A percentile compares a stretch with the other conserved stretches of the same genome.
These are phyloP conservation scores for Gonioctena quinquepunctata DNA, from an alignment of 1,140 invertebrate genomes.

Conservation along the genomic window DNA sequence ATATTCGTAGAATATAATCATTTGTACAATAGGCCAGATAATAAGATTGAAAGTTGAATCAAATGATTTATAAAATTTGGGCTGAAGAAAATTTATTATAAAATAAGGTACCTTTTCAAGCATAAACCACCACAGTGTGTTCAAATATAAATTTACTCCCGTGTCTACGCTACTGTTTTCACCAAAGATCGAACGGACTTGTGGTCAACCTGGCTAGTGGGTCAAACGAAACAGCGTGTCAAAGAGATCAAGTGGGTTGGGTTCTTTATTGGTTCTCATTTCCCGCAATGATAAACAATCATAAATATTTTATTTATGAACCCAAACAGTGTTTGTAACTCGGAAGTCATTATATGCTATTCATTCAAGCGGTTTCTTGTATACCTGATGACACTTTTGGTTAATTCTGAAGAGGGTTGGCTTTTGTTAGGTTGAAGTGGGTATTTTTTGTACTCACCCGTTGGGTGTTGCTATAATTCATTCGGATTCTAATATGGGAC, in stretches of 20 bases:
- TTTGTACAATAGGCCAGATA: too few species aligned
- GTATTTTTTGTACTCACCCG: too few species aligned
- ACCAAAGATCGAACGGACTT: neutral
- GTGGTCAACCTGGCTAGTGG: neutral
- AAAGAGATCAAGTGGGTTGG: neutral
- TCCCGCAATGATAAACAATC: neutral
- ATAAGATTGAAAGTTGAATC: too few species aligned
- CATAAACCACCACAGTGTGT: too few species aligned
- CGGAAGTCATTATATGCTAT: neutral
- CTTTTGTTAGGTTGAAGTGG: too few species aligned
- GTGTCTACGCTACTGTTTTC: neutral
- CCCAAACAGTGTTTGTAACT: neutral
- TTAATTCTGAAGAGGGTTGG: neutral
- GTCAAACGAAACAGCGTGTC: neutral
- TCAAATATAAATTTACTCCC: too few species aligned
- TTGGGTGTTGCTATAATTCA: too few species aligned
- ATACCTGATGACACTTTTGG: neutral
- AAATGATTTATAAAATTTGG: too few species aligned
- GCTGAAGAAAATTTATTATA: too few species aligned
- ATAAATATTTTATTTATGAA: neutral
- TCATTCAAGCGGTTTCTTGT: neutral
- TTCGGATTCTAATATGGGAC: too few species aligned
- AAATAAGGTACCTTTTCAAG: too few species aligned
- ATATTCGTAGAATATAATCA: too few species aligned
- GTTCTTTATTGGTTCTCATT: neutral